Base-by-base conservation (phyloP, 1,140 invertebrate species). In the Megalonaias nervosa region DNA sequence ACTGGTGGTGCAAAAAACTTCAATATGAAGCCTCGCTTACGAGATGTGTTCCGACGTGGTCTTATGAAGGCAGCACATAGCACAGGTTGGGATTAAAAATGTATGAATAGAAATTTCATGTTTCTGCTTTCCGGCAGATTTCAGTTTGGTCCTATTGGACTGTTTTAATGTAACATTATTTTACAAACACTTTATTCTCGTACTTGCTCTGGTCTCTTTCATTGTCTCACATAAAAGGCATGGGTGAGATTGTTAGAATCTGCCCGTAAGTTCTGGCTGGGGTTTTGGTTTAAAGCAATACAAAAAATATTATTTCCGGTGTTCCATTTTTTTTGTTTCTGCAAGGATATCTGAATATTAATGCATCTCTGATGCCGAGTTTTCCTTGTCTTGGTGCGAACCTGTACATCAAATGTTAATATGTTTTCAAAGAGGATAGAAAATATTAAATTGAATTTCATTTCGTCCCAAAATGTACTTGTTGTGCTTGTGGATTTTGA, bases 1-100 rank as follows among this genome's bases (percentile, higher is more conserved):
- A n/a, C 23, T 23, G 91, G 91, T 11, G 91, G 91, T 13, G 91
- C 91, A 16, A 89, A 91, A 75, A 90, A 90, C 75, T 91, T 92
- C 79, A 83, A 84, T 16, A 89, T 92, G 84, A 88, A 89, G 64
- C 84, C 85, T 14, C 80, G 87, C 72, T 85, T 91, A 59, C 90
- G 89, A 71, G 87, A 90, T 19, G 85, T 85, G 11, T 92, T 92
- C 80, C 84, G 86, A 59, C 77, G 87, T 56, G 91, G 91, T 67
- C 84, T 92, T 12, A 87, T 92, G 73, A 91, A 91, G 81, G 90
- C 86, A 56, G 89, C 89, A 5, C 74, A 84, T 67, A 90, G 84
- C 61, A 91, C 89, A 84, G 87, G 89, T 90, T 74, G 59, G 31
- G 21, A 23, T 15, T 67, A 65, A 23, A 16, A 58, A 19, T 23